Conservation (phyloP, 2,113 vertebrate genomes). For the Galbula dea region DNA sequence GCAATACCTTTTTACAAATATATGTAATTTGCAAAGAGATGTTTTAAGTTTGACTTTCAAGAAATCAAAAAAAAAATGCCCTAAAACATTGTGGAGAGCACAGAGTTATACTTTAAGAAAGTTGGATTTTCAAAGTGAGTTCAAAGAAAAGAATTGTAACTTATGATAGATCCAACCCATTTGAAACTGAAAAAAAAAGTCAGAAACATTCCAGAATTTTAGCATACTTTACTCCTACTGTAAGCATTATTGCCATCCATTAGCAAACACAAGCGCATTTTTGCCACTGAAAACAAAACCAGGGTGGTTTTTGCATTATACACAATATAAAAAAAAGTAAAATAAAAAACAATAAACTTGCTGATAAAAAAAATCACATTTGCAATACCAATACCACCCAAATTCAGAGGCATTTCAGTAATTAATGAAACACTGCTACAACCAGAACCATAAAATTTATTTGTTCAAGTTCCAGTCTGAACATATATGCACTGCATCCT, state of each 20-base stretch:
- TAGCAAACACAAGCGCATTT: not conserved
- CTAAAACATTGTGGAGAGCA: not conserved
- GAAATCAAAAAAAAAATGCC: not conserved
- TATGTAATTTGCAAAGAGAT: not conserved
- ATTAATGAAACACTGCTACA: not conserved
- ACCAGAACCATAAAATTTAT: not conserved
- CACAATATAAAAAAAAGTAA: not conserved
- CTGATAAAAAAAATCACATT: not conserved
- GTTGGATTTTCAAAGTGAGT: fast-evolving
- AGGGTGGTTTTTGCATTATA: not conserved
- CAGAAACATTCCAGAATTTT: not conserved
- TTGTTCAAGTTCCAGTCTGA: not conserved
- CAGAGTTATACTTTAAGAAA: not conserved
- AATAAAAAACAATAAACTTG: not conserved
- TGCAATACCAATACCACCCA: not conserved
- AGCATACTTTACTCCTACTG: not conserved
- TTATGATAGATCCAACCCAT: not conserved
- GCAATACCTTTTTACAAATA: not conserved
- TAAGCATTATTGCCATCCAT: not conserved
- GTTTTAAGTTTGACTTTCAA: not conserved
- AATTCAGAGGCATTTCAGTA: not conserved
- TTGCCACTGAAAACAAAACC: not conserved
- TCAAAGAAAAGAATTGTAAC: not conserved
- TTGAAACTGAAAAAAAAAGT: not conserved
- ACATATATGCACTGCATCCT: not conserved